Base-by-base conservation (phyloP, 2,113 vertebrate species). In the Lycaon pictus region DNA sequence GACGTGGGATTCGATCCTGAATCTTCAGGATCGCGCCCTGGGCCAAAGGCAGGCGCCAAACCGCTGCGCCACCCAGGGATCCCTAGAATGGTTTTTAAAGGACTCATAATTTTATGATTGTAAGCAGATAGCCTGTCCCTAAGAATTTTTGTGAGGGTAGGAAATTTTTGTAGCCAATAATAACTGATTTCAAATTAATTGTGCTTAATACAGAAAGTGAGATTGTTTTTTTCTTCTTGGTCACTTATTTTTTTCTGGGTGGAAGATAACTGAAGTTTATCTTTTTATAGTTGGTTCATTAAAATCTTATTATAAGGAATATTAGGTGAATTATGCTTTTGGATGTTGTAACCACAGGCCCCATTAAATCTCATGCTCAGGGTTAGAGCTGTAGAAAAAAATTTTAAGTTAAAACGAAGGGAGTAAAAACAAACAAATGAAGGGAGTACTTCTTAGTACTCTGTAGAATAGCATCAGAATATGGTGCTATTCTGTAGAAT, bases 121-220 rank as follows among this genome's bases (percentile, higher is more conserved):
- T 95, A 88, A 94, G 65, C 19, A 91, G n/a, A 4, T 79, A 76
- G 15, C 37, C 58, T 25, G 79, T 56, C n/a, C 69, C 43, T 71
- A 63, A 88, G 56, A 94, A 83, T 69, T 95, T 97, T 87, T 82
- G 15, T 92, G 60, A 93, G 7, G 91, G 32, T 11, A 69, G 25
- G 23, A 93, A 90, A 80, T 95, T 43, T 95, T 77, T 96, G 13
- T 93, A 93, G 56, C 85, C 87, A 58, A 25, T 90, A 88, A 60
- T 83, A 95, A 83, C 51, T 84, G 27, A 96, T 97, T 93, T 96
- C 27, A 96, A 37, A 83, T 84, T 76, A 58, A 16, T 32, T 82
- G 13, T 53, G n/a, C 27, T 71, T 94, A 80, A 76, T 76, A 77
- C 2, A 92, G 51, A 56, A 95, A 79, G 11, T 71, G 15, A 88